Percentiles rank a stretch among this genome's conserved stretches.
Conservation (phyloP, 2,113 vertebrate genomes). For the Pavo muticus region DNA sequence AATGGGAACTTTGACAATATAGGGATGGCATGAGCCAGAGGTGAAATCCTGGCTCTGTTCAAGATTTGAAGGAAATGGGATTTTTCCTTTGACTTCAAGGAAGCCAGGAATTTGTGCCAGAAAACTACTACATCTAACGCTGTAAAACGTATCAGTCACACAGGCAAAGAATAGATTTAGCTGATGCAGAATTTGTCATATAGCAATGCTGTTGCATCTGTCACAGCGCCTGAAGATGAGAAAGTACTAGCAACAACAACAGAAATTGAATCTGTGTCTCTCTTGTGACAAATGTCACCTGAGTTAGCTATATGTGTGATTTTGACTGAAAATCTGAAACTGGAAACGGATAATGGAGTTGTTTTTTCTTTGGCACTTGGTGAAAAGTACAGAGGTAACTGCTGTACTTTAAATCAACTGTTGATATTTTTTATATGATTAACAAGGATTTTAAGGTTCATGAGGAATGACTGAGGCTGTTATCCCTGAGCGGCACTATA, state of each 20-base stretch:
- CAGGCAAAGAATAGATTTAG: constrained; percentile 27
- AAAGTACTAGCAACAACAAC: constrained; percentile 32
- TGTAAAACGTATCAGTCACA: not conserved
- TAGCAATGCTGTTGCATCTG: not conserved
- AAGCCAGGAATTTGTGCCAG: constrained; percentile 12
- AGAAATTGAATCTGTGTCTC: constrained; percentile 49
- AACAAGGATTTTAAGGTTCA: constrained; percentile 77
- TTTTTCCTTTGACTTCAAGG: constrained; percentile 12
- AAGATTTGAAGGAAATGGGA: not conserved
- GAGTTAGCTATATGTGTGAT: constrained; percentile 36
- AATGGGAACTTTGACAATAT: not conserved
- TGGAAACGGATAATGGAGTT: constrained; percentile 37
- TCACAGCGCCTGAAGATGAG: constrained; percentile 19
- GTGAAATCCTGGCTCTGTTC: not conserved
- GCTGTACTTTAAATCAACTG: constrained; percentile 29
- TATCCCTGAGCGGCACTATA: constrained; percentile 32
- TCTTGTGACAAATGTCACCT: constrained; percentile 43
- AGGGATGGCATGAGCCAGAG: not conserved
- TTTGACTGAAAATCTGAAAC: constrained; percentile 48
- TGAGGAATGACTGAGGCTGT: constrained; percentile 51
- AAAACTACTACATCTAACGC: not conserved
- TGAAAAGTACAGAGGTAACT: constrained; percentile 54
- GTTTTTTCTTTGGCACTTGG: constrained; percentile 25
- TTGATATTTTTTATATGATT: constrained; percentile 68
- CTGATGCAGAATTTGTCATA: constrained; percentile 16